Evolutionary conservation across 2,888 invertebrate genomes (phyloP).

Genomic region (Lycia hirtaria): DNA sequence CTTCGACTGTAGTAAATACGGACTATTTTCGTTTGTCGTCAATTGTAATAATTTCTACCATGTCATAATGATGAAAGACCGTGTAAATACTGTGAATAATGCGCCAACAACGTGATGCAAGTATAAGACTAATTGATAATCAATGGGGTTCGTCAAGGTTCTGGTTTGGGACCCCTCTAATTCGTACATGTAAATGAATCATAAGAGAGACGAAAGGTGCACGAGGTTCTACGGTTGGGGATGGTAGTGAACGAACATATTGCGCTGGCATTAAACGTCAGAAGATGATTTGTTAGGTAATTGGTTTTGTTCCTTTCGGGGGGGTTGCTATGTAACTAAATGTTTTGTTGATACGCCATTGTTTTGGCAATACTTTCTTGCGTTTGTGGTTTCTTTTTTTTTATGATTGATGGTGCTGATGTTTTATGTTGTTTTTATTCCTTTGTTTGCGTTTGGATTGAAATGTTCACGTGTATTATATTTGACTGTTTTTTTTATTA

Average conservation of each 20-base stretch:
- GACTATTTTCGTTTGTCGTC: constrained; percentile 44
- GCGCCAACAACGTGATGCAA: constrained; percentile 75
- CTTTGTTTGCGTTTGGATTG: constrained; percentile 41
- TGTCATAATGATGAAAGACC: constrained; percentile 70
- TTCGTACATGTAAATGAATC: constrained; percentile 73
- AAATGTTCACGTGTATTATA: constrained; percentile 38
- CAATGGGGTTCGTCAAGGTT: constrained; percentile 71
- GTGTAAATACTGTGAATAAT: constrained; percentile 83
- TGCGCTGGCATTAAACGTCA: constrained; percentile 82
- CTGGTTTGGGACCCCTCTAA: constrained; percentile 44
- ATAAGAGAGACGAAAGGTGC: constrained; percentile 59
- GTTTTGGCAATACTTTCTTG: constrained; percentile 65
- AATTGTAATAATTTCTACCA: constrained; percentile 59
- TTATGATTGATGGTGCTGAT: constrained; percentile 50
- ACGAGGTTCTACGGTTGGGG: constrained; percentile 43
- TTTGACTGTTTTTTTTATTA: constrained; percentile 25
- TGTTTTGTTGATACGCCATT: constrained; percentile 77
- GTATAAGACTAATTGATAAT: constrained; percentile 84
- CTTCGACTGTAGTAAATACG: constrained; percentile 49
- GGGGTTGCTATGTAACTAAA: constrained; percentile 69
- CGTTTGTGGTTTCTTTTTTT: constrained; percentile 45
- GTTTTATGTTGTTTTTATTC: constrained; percentile 46
- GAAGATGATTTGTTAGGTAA: constrained; percentile 84
- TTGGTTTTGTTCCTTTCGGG: constrained; percentile 78
- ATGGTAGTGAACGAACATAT: constrained; percentile 74